These are phyloP conservation scores for Corythoichthys intestinalis DNA, from an alignment of 2,113 vertebrate species.

Conservation along the genomic window DNA sequence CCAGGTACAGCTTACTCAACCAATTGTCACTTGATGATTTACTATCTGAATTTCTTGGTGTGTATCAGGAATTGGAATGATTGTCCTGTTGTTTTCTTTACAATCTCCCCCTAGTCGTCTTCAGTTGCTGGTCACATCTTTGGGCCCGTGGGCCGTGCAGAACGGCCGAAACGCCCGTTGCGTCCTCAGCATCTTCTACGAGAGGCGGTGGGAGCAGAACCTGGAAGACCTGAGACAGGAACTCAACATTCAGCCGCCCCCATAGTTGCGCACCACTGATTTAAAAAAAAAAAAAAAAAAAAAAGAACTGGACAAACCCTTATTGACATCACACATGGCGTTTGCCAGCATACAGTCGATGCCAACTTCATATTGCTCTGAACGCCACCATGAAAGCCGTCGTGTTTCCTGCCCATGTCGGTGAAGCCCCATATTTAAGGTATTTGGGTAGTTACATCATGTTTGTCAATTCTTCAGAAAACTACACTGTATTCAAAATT, in stretches of 20 bases:
- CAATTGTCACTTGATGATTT: not conserved
- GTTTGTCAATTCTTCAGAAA: too few relatives aligned
- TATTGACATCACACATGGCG: too few relatives aligned
- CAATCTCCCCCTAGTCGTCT: constrained; percentile 68
- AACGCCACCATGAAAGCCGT: too few relatives aligned
- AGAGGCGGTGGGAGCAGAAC: constrained; percentile 88
- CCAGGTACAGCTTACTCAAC: constrained; percentile 69
- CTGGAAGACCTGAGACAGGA: constrained; percentile 80
- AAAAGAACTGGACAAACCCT: too few relatives aligned
- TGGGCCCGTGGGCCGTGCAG: constrained; percentile 86
- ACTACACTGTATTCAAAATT: too few relatives aligned
- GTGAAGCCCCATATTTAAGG: too few relatives aligned
- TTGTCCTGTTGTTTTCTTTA: not conserved
- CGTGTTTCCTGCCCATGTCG: too few relatives aligned
- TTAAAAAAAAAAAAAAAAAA: too few relatives aligned
- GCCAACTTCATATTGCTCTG: too few relatives aligned
- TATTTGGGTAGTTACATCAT: too few relatives aligned
- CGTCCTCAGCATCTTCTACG: constrained; percentile 85
- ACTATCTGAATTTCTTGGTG: too few relatives aligned
- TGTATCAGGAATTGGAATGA: not conserved
- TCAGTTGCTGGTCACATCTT: constrained; percentile 68
- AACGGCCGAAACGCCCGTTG: constrained; percentile 75
- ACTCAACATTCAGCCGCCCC: constrained; percentile 82
- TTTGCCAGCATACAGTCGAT: too few relatives aligned
- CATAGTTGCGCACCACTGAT: constrained; percentile 4